Conservation (phyloP, 2,888 invertebrate genomes). For the Callyntrura guangdongensis region DNA sequence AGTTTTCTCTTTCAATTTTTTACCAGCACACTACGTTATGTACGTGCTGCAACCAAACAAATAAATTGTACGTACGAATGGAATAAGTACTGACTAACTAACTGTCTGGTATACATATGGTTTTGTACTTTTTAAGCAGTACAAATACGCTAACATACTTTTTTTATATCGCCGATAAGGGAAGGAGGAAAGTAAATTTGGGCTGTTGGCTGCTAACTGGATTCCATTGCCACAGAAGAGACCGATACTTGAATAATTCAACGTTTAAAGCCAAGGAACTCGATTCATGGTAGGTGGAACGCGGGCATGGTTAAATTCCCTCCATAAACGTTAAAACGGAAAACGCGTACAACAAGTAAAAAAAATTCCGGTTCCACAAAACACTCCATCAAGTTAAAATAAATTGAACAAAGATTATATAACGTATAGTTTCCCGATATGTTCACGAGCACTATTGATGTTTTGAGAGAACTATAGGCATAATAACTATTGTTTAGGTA, state of each 20-base stretch:
- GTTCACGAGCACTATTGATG: no score
- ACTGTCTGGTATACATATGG: neutral
- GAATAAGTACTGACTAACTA: neutral
- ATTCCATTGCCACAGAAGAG: conserved; percentile 46
- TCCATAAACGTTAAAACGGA: neutral
- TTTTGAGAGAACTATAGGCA: no score
- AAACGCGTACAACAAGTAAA: neutral
- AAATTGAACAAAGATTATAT: no score
- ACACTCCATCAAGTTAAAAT: no score
- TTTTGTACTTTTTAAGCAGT: neutral
- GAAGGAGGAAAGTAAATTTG: neutral
- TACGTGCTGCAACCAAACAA: conserved; percentile 16
- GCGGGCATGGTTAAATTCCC: neutral
- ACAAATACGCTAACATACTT: neutral
- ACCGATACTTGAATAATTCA: conserved; percentile 71
- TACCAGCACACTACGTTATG: neutral
- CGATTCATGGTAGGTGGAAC: conserved; percentile 41
- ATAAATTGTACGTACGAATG: no score
- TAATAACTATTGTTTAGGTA: no score
- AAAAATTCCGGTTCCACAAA: neutral
- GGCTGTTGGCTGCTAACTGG: conserved; percentile 12
- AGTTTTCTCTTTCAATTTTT: conserved; percentile 44
- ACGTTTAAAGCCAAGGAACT: conserved; percentile 63
- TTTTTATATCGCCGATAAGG: conserved; percentile 15
- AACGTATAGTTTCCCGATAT: no score